Conservation (phyloP, 2,113 vertebrate genomes). For the Dipodomys merriami region DNA sequence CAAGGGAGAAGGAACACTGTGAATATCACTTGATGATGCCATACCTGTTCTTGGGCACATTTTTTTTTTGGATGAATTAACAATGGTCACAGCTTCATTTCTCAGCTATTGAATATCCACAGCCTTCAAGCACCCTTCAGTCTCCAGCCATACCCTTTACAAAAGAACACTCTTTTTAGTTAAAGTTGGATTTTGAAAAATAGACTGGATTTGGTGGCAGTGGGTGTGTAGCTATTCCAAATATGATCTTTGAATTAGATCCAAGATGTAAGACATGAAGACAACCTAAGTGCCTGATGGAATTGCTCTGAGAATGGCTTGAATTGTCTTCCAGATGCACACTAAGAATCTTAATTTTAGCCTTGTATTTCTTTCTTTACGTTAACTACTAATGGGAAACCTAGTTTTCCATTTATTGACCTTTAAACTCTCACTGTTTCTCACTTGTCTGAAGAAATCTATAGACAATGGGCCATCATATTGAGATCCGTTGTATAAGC, state of each 20-base stretch:
- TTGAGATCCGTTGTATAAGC: not conserved
- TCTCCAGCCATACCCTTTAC: not conserved
- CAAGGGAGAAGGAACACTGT: not conserved
- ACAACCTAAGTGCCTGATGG: not conserved
- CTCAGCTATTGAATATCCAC: not conserved
- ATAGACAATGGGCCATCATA: not conserved
- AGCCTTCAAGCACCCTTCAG: not conserved
- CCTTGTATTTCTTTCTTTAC: not conserved
- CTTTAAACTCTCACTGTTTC: slow-evolving; percentile 23
- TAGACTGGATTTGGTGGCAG: not conserved
- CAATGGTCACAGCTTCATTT: not conserved
- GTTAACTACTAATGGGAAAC: slow-evolving; percentile 36
- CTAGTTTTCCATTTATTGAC: slow-evolving; percentile 18
- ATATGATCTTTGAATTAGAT: slow-evolving; percentile 16
- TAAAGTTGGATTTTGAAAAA: slow-evolving; percentile 40
- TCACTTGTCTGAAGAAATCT: not conserved
- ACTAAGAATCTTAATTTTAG: slow-evolving; percentile 58
- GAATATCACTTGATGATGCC: not conserved
- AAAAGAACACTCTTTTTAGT: not conserved
- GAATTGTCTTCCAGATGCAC: not conserved
- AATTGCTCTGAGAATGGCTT: not conserved
- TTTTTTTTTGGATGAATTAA: not conserved
- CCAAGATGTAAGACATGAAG: not conserved
- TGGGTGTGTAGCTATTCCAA: not conserved
- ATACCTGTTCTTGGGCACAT: not conserved